phyloP scores from a whole-genome alignment of 2,888 invertebrate species.

The Nycteola revayana region DNA sequence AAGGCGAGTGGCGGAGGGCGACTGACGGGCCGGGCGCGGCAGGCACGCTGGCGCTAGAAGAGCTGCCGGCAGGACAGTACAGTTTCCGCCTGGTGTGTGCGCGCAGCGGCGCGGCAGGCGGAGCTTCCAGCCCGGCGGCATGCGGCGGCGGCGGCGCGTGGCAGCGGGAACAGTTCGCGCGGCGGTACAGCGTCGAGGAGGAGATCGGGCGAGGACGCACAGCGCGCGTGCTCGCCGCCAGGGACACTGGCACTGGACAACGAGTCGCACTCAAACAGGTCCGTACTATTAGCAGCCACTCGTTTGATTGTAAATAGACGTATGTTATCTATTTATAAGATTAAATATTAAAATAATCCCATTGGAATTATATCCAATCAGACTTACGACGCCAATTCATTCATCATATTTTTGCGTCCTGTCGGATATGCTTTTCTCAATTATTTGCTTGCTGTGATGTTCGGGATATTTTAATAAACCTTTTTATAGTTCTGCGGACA shows the following conservation, averaged over 20 bases:
- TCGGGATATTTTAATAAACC: no score
- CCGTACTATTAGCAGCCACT: no score
- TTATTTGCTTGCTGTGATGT: no score
- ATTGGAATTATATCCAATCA: no score
- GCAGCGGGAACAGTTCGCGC: slow-evolving; percentile 85
- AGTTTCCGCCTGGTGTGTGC: slow-evolving; percentile 85
- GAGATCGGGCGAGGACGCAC: slow-evolving; percentile 89
- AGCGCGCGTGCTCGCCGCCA: slow-evolving; percentile 86
- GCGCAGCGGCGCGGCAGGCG: slow-evolving; percentile 82
- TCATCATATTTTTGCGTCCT: no score
- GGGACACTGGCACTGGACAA: slow-evolving; percentile 88
- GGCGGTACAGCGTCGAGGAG: slow-evolving; percentile 82
- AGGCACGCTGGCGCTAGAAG: slow-evolving; percentile 75
- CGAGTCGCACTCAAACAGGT: slow-evolving; percentile 89
- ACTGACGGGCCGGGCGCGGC: slow-evolving; percentile 66
- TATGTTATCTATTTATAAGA: no score
- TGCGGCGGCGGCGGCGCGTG: slow-evolving; percentile 84
- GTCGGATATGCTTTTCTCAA: no score
- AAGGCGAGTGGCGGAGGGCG: slow-evolving; percentile 82
- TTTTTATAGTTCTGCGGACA: no score
- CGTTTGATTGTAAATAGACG: no score
- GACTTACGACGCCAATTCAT: no score
- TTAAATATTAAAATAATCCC: no score
- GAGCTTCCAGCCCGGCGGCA: slow-evolving; percentile 79
- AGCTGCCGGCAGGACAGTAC: slow-evolving; percentile 85